These are phyloP conservation scores for Dasypogon diadema DNA, from an alignment of 2,888 invertebrate genomes.

Conservation along the genomic window DNA sequence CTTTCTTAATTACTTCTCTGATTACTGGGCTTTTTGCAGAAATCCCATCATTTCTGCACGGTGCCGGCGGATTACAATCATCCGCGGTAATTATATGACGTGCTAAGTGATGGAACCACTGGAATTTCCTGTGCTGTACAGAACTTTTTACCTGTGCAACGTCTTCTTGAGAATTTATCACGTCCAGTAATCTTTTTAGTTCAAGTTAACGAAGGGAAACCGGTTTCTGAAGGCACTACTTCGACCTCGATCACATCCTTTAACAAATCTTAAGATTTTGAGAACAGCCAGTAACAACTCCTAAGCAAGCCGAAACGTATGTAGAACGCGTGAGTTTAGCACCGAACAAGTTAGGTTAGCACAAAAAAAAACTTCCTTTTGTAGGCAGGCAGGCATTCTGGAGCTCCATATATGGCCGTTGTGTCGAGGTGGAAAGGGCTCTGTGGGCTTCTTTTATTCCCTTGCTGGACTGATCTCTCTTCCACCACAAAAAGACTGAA, in stretches of 20 bases:
- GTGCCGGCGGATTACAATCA: neutral
- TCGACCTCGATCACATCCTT: slow-evolving; percentile 44
- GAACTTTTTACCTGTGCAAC: neutral
- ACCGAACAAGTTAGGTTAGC: slow-evolving; percentile 22
- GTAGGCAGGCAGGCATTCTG: slow-evolving; percentile 23
- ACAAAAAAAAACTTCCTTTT: slow-evolving; percentile 5
- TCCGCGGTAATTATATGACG: neutral
- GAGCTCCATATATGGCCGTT: slow-evolving; percentile 24
- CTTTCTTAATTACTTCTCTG: too few relatives aligned
- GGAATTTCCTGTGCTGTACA: neutral
- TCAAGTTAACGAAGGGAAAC: slow-evolving; percentile 6
- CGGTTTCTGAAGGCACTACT: slow-evolving; percentile 31
- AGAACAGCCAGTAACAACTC: neutral
- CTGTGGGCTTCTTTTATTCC: neutral
- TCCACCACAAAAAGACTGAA: neutral
- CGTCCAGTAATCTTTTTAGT: neutral
- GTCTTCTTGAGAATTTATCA: neutral
- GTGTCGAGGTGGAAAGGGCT: slow-evolving; percentile 10
- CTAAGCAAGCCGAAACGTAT: neutral
- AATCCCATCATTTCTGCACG: too few relatives aligned
- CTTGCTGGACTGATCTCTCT: neutral
- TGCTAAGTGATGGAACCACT: slow-evolving; percentile 6
- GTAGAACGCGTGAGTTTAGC: slow-evolving; percentile 38
- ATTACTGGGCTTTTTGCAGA: too few relatives aligned
- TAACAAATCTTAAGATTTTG: slow-evolving; percentile 7